Evolutionary conservation across 2,888 invertebrate species (phyloP).

Genomic region (Tipula confusa): DNA sequence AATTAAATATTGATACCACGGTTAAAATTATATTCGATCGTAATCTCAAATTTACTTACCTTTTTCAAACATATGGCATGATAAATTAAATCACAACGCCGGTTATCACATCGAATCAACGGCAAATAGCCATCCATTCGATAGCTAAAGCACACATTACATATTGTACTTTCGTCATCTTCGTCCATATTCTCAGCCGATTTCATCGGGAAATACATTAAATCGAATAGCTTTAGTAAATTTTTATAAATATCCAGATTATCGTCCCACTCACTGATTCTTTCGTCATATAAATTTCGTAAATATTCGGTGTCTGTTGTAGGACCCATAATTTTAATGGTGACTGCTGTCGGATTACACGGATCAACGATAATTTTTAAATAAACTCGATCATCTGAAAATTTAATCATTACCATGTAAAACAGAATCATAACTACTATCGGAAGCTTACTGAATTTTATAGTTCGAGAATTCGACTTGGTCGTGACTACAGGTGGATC

Average conservation of each 20-base stretch:
- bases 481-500: constrained; percentile 43
- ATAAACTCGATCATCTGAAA: constrained; percentile 41
- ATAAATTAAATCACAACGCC: constrained; percentile 44
- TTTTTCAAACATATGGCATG: constrained; percentile 45
- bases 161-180: constrained; percentile 38
- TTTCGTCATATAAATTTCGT: constrained; percentile 43
- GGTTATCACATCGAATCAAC: constrained; percentile 47
- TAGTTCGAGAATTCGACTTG: constrained; percentile 44
- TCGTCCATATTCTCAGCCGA: constrained; percentile 32
- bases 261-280: constrained; percentile 44
- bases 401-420: not conserved
- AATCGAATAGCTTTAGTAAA: constrained; percentile 46
- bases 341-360: constrained; percentile 43
- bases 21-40: not conserved
- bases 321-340: constrained; percentile 46
- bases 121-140: constrained; percentile 45
- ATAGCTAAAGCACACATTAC: constrained; percentile 47
- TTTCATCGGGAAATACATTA: constrained; percentile 47
- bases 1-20: not conserved
- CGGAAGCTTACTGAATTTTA: constrained; percentile 40
- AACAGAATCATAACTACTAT: no score
- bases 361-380: constrained; percentile 46
- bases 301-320: constrained; percentile 43
- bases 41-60: constrained; percentile 29
- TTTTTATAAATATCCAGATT: constrained; percentile 47